phyloP scores from a whole-genome alignment of 1,140 invertebrate species.

The Berghia stephanieae region DNA sequence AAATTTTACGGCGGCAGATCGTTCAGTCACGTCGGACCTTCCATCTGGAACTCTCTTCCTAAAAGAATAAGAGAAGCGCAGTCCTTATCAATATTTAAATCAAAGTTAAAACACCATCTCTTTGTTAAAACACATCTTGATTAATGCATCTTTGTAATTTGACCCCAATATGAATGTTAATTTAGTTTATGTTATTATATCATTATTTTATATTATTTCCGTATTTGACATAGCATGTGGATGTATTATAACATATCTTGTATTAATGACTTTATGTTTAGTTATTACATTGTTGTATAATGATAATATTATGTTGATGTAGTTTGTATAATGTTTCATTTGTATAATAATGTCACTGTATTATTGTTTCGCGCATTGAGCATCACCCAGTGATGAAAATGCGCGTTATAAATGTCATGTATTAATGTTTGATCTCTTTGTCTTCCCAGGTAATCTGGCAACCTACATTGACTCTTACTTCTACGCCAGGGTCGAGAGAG shows the following conservation, averaged over 20 bases:
- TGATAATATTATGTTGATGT: not conserved
- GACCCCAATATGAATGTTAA: too few species aligned
- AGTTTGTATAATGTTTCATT: not conserved
- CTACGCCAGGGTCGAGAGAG: not conserved
- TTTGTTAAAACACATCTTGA: too few species aligned
- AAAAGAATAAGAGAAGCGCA: too few species aligned
- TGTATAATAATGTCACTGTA: not conserved
- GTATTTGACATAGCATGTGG: too few species aligned
- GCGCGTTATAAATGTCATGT: not conserved
- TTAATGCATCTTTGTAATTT: too few species aligned
- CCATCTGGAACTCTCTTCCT: too few species aligned
- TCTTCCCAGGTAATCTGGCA: slow-evolving; percentile 33
- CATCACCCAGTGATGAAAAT: not conserved
- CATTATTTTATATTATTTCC: too few species aligned
- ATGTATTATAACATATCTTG: not conserved
- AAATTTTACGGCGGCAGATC: too few species aligned
- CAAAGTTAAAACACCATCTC: too few species aligned
- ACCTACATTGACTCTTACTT: slow-evolving; percentile 35
- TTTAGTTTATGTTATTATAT: too few species aligned
- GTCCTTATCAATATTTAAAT: too few species aligned
- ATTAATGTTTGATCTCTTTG: not conserved
- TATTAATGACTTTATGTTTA: not conserved
- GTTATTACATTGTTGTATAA: not conserved
- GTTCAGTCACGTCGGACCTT: too few species aligned
- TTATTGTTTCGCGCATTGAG: not conserved